Evolutionary conservation across 1,140 invertebrate species (phyloP).

Genomic region (Hestina assimilis): DNA sequence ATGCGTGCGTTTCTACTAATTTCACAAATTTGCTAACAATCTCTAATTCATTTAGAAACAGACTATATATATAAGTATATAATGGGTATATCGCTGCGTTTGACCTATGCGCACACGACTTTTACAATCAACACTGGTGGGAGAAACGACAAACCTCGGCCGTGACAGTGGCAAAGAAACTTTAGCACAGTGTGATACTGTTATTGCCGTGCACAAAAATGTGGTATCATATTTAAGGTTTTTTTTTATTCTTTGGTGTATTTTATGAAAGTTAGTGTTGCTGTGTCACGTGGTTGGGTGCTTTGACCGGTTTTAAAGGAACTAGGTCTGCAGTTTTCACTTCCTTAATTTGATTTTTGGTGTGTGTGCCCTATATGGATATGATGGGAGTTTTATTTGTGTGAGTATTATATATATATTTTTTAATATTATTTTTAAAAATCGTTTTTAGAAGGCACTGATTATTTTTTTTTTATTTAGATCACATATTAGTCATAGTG

Average conservation of each 20-base stretch:
- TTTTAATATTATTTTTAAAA: neutral
- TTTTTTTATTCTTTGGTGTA: conserved; percentile 11
- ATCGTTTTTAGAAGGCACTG: neutral
- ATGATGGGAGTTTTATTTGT: neutral
- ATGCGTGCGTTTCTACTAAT: too few relatives aligned
- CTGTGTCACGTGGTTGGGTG: neutral
- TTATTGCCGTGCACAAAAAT: neutral
- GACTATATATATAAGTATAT: too few relatives aligned
- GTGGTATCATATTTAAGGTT: neutral
- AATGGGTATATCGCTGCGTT: neutral
- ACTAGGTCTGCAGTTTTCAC: conserved; percentile 16
- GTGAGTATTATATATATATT: neutral
- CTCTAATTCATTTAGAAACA: too few relatives aligned
- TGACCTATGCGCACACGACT: conserved; percentile 16
- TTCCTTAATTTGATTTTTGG: conserved; percentile 12
- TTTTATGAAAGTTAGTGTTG: conserved; percentile 11
- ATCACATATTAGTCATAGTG: too few relatives aligned
- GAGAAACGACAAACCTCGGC: conserved; percentile 24
- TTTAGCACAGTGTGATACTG: conserved; percentile 19
- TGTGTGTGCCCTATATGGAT: conserved; percentile 12
- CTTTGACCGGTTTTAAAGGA: conserved; percentile 8
- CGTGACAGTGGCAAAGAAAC: conserved; percentile 39
- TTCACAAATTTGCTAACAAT: too few relatives aligned
- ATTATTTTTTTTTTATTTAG: neutral
- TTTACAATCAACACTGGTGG: conserved; percentile 15